A percentile compares a stretch with the other conserved stretches of the same genome.
These are phyloP conservation scores for Leptinotarsa rubiginosa DNA, from an alignment of 2,888 invertebrate genomes.

Conservation along the genomic window DNA sequence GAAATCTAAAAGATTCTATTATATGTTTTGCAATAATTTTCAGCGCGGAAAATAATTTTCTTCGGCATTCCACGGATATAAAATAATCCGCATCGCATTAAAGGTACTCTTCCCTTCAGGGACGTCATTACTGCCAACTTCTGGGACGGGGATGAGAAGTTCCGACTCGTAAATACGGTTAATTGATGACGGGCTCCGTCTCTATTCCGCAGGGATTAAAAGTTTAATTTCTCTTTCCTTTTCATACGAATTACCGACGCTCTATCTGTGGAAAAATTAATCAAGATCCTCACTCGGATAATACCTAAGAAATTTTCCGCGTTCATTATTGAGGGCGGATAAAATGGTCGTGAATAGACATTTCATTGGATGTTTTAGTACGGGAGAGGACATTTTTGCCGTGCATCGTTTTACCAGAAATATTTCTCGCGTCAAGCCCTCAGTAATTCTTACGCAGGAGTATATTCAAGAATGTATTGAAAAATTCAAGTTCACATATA, in stretches of 20 bases:
- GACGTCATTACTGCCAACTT: neutral
- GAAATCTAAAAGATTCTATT: too few relatives aligned
- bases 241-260: conserved; percentile 10
- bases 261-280: conserved; percentile 12
- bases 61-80: neutral
- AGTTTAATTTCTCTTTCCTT: neutral
- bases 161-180: neutral
- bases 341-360: conserved; percentile 4
- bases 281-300: neutral
- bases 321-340: neutral
- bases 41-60: too few relatives aligned
- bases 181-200: conserved; percentile 9
- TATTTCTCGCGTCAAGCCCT: too few relatives aligned
- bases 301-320: conserved; percentile 3
- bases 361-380: neutral
- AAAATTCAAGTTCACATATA: too few relatives aligned
- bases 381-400: neutral
- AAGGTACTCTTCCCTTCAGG: neutral
- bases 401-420: too few relatives aligned
- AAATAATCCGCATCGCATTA: neutral
- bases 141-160: neutral
- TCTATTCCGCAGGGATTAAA: conserved; percentile 8
- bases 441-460: too few relatives aligned
- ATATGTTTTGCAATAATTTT: too few relatives aligned
- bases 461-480: too few relatives aligned